Base-by-base conservation (phyloP, 2,797 vertebrate genomes). In the Podargus strigoides region DNA sequence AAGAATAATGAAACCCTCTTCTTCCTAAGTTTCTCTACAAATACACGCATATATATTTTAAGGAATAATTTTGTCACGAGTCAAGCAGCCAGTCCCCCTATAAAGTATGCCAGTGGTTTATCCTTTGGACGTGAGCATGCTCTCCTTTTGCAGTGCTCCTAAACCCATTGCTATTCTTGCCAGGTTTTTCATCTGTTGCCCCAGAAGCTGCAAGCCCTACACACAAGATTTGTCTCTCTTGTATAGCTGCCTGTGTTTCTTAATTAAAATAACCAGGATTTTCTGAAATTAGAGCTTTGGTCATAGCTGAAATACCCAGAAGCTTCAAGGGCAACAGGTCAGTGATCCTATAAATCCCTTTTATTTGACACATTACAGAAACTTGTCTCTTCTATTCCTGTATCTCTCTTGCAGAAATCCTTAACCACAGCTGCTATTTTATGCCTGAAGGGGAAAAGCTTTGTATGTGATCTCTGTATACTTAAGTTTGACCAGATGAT, bases 21-120 rank as follows among this genome's bases (percentile, higher is more conserved):
- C 39, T 74, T 63, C 53, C 30, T 37, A 24, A 5, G 2, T 78
- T 58, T 68, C 18, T 74, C 15, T 44, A 9, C 36, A 52, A 56
- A 41, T 46, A n/a, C 4, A 27, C 10, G 42, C 7, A 20, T 36
- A 26, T 21, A 15, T 46, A 42, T 34, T 39, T 58, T 59, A 59
- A 53, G 21, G 9, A 13, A 28, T 32, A 69, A 27, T 83, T 76
- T 78, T 52, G 28, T n/a, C 37, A 63, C 0, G 2, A 26, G 32
- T 46, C 39, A 32, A 24, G 28, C 13, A 37, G 41, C 27, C 44
- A 80, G 37, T 18, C 5, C 11, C 19, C 12, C 21, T 32, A 21
- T 18, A 39, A 56, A 55, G 18, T 14, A 22, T 1, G 0, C 8
- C 13, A 22, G 22, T 9, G 14, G 3, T 21, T 67, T 73, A 12